Conservation (phyloP, 2,797 vertebrate genomes). For the Lophura swinhoii region DNA sequence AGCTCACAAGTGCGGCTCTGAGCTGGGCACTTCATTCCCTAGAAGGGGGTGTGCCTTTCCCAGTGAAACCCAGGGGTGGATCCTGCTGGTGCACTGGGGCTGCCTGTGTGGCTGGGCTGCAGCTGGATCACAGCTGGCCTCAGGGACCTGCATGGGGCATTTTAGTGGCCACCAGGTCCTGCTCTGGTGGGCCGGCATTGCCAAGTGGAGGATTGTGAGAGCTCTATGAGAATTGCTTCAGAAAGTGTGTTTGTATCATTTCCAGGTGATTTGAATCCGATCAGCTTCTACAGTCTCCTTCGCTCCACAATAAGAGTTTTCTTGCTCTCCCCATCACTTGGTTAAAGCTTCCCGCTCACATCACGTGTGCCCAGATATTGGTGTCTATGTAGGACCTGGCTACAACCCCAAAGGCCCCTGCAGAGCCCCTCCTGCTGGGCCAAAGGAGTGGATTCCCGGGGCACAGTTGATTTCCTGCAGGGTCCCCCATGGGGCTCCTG, state of each 20-base stretch:
- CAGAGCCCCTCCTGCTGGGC: neutral
- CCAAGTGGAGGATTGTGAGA: neutral
- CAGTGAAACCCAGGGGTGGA: neutral
- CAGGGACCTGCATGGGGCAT: neutral
- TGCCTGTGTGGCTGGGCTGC: neutral
- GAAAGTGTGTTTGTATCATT: accelerated
- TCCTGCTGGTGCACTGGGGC: neutral
- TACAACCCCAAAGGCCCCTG: no score
- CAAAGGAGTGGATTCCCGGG: neutral
- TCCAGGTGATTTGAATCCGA: neutral
- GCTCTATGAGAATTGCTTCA: accelerated
- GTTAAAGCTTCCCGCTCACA: accelerated
- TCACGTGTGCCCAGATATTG: accelerated
- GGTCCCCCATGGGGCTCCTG: accelerated
- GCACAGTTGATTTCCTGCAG: neutral
- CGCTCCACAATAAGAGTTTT: neutral
- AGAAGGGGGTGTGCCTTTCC: neutral
- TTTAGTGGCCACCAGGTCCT: neutral
- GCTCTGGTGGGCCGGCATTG: accelerated
- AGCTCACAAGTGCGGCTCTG: neutral
- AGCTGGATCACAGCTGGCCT: neutral
- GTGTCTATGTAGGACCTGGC: neutral
- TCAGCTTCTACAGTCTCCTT: neutral
- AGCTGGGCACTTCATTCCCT: neutral
- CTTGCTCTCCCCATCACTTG: accelerated